These are phyloP conservation scores for Trinectes maculatus DNA, from an alignment of 2,113 vertebrate genomes.

Conservation along the genomic window DNA sequence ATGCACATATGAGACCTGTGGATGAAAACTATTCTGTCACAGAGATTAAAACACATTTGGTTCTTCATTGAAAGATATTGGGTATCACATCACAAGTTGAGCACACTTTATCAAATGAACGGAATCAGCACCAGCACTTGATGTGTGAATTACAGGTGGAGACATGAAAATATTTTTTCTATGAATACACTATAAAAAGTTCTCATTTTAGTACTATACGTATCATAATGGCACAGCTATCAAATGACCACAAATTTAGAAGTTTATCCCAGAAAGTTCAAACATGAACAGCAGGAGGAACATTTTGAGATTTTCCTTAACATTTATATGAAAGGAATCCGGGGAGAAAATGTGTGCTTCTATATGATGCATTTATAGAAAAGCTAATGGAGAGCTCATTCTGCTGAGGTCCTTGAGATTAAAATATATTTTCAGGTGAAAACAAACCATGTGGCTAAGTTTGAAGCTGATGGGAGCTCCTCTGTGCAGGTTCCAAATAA, in stretches of 20 bases:
- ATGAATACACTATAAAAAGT: slow-evolving; percentile 2
- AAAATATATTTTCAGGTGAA: slow-evolving; percentile 16
- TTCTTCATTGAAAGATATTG: slow-evolving; percentile 36
- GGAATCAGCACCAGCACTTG: slow-evolving; percentile 51
- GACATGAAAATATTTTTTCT: not conserved
- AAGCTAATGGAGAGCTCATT: slow-evolving; percentile 3
- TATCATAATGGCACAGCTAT: slow-evolving; percentile 19
- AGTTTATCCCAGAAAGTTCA: too few relatives aligned
- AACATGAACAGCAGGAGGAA: too few relatives aligned
- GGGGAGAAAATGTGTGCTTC: slow-evolving; percentile 44
- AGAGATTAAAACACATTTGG: slow-evolving; percentile 39
- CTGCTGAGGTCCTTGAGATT: slow-evolving; percentile 3
- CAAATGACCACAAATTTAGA: not conserved
- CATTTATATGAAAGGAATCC: slow-evolving; percentile 5
- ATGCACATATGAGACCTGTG: slow-evolving; percentile 59
- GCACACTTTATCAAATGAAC: slow-evolving; percentile 46
- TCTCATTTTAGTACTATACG: slow-evolving; percentile 10
- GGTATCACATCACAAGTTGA: slow-evolving; percentile 46
- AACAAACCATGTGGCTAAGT: not conserved
- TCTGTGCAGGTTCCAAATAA: slow-evolving; percentile 7
- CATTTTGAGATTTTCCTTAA: too few relatives aligned
- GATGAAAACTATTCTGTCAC: slow-evolving; percentile 53
- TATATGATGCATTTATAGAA: slow-evolving; percentile 20
- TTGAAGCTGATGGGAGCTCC: not conserved
- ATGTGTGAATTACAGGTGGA: slow-evolving; percentile 37